A percentile compares a stretch with the other conserved stretches of the same genome.
These are phyloP conservation scores for Cheirogaleus medius DNA, from an alignment of 2,113 vertebrate species.

Conservation along the genomic window DNA sequence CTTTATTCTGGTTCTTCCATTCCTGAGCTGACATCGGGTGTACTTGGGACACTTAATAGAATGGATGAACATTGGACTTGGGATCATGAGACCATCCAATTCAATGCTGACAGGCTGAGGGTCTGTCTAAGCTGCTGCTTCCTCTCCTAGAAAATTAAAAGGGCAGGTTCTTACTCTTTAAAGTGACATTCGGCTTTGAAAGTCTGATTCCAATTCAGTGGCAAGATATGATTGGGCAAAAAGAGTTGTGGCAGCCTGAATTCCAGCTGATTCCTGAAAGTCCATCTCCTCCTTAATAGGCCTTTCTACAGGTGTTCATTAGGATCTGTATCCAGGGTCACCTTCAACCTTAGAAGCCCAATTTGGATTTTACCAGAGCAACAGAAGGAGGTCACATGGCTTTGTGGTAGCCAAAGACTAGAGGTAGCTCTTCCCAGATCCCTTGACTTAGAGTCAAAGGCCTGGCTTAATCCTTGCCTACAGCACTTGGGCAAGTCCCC, in stretches of 20 bases:
- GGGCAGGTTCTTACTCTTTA: background rate
- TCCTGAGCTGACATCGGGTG: background rate
- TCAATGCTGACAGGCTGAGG: background rate
- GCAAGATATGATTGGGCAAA: accelerated
- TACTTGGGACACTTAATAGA: background rate
- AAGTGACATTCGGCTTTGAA: background rate
- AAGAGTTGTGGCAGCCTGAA: background rate
- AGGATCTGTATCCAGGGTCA: background rate
- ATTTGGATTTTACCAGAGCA: background rate
- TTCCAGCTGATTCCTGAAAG: background rate
- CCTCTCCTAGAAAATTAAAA: background rate
- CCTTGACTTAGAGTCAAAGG: background rate
- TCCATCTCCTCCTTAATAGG: background rate
- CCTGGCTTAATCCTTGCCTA: background rate
- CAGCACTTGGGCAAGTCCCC: background rate
- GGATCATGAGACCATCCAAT: background rate
- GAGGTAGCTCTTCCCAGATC: background rate
- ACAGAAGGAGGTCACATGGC: background rate
- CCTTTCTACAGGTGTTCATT: background rate
- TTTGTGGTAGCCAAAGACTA: background rate
- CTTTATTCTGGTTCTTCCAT: background rate
- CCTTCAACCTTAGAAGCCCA: background rate
- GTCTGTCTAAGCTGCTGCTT: background rate
- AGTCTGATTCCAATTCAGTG: background rate
- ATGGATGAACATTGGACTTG: background rate